phyloP scores from a whole-genome alignment of 2,888 invertebrate species.

The Idaea straminata region DNA sequence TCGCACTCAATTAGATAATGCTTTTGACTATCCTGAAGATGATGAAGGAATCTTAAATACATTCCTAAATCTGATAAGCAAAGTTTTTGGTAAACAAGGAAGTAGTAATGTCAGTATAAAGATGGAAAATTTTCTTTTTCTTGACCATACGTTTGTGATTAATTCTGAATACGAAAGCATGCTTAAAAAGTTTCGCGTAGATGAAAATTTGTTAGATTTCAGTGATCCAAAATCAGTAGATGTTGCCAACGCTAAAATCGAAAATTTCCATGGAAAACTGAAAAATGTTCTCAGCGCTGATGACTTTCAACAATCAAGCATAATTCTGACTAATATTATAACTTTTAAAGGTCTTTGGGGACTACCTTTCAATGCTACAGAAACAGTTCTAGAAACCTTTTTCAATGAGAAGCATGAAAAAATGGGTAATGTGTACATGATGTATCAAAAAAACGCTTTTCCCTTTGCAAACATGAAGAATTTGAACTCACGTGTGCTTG shows the following conservation, averaged over 20 bases:
- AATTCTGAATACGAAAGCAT: slow-evolving; percentile 48
- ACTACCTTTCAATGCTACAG: slow-evolving; percentile 80
- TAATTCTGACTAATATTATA: slow-evolving; percentile 85
- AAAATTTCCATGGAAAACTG: slow-evolving; percentile 60
- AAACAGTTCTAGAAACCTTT: slow-evolving; percentile 79
- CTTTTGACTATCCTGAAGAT: slow-evolving; percentile 59
- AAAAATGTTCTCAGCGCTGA: slow-evolving; percentile 68
- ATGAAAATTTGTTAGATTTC: slow-evolving; percentile 58
- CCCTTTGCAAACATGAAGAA: slow-evolving; percentile 78
- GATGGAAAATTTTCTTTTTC: slow-evolving; percentile 66
- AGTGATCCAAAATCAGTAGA: slow-evolving; percentile 55
- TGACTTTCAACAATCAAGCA: slow-evolving; percentile 78
- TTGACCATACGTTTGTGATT: slow-evolving; percentile 59
- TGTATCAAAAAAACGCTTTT: slow-evolving; percentile 82
- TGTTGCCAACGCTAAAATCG: slow-evolving; percentile 61
- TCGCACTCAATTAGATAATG: slow-evolving; percentile 50
- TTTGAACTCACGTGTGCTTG: slow-evolving; percentile 81
- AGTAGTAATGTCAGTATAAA: slow-evolving; percentile 56
- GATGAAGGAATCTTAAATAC: slow-evolving; percentile 46
- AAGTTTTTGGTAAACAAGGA: slow-evolving; percentile 49
- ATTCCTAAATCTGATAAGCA: slow-evolving; percentile 50
- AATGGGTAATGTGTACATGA: slow-evolving; percentile 85
- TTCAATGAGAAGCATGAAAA: slow-evolving; percentile 77
- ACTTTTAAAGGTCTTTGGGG: slow-evolving; percentile 87
- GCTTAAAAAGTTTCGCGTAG: slow-evolving; percentile 59